These are phyloP conservation scores for Cephalopterus ornatus DNA, from an alignment of 2,113 vertebrate species.

Conservation along the genomic window DNA sequence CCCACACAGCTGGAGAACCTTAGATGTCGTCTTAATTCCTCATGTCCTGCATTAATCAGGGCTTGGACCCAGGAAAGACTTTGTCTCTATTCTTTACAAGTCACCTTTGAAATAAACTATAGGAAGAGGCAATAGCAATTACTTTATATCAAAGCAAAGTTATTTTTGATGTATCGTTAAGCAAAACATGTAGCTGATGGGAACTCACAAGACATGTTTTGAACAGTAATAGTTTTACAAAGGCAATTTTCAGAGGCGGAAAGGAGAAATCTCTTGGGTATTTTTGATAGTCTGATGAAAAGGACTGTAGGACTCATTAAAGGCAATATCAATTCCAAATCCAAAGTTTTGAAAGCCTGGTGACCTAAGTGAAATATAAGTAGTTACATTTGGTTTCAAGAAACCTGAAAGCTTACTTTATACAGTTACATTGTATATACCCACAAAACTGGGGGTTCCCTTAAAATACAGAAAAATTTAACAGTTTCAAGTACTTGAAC, in stretches of 20 bases:
- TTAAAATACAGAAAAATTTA: not conserved
- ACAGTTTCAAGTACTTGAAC: not conserved
- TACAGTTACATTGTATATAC: not conserved
- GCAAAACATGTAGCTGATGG: not conserved
- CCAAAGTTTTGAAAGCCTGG: not conserved
- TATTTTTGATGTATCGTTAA: not conserved
- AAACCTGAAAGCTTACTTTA: conserved; percentile 35
- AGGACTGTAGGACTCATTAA: not conserved
- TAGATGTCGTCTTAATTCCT: not conserved
- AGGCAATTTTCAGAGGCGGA: not conserved
- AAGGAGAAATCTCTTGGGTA: not conserved
- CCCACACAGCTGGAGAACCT: not conserved
- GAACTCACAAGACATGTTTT: not conserved
- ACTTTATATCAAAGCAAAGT: not conserved
- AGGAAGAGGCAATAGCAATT: not conserved
- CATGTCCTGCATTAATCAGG: not conserved
- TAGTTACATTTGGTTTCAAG: conserved; percentile 13
- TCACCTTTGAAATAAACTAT: not conserved
- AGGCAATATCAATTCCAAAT: conserved; percentile 6
- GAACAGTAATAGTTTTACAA: not conserved
- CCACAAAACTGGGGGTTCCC: not conserved
- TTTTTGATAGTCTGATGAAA: not conserved
- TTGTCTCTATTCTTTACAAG: not conserved
- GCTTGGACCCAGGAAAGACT: not conserved
- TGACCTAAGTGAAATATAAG: not conserved